Evolutionary conservation across 2,797 vertebrate species (phyloP).

Genomic region (Bucorvus abyssinicus): DNA sequence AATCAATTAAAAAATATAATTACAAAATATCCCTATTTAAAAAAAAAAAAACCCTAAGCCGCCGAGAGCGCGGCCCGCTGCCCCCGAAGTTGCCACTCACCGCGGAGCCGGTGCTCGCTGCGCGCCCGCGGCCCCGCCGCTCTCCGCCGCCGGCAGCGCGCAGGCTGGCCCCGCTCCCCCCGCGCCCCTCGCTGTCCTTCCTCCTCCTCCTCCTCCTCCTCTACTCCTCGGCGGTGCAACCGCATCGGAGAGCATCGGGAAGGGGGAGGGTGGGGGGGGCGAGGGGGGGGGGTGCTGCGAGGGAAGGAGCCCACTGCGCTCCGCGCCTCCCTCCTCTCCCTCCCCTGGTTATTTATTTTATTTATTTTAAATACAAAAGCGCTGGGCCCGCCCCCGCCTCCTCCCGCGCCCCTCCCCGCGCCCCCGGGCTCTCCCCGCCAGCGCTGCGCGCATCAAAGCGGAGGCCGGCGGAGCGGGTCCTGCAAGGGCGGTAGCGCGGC

Average conservation of each 20-base stretch:
- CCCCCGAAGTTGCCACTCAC: conserved; percentile 17
- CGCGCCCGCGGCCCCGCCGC: conserved; percentile 31
- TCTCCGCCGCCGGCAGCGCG: conserved; percentile 9
- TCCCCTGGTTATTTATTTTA: conserved; percentile 30
- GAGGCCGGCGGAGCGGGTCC: conserved; percentile 23
- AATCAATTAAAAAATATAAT: background rate
- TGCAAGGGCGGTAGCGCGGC: background rate
- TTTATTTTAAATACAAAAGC: conserved; percentile 46
- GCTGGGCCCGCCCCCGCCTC: background rate
- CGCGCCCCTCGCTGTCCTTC: conserved; percentile 61
- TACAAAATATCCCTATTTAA: background rate
- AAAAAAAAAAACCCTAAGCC: background rate
- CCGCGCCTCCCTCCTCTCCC: conserved; percentile 7
- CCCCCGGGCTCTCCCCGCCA: background rate
- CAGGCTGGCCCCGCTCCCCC: conserved; percentile 74
- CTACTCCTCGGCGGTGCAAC: conserved; percentile 30
- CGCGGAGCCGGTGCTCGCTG: conserved; percentile 4
- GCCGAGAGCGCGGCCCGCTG: background rate
- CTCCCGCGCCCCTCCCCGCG: background rate
- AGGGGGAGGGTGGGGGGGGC: background rate
- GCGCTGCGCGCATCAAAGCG: conserved; percentile 36
- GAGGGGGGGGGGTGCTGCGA: background rate
- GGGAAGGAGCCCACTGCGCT: conserved; percentile 26
- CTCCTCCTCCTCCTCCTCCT: conserved; percentile 22
- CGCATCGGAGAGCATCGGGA: conserved; percentile 36